phyloP scores from a whole-genome alignment of 2,888 invertebrate genomes.

The Acanthopleura granulata region DNA sequence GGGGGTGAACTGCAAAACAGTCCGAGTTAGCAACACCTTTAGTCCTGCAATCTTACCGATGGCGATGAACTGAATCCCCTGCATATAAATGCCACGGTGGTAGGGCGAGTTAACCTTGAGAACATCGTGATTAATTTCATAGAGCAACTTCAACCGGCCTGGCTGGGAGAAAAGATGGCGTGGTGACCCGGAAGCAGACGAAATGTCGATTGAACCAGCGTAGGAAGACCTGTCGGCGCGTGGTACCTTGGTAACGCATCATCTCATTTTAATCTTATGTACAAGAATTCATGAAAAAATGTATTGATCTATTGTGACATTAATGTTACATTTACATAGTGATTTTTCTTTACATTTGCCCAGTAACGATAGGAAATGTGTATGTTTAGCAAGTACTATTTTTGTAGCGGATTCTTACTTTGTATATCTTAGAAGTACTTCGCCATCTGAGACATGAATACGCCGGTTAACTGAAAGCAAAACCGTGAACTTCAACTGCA shows the following conservation, averaged over 20 bases:
- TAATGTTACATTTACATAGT: neutral
- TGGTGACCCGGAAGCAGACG: constrained; percentile 7
- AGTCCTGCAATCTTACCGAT: neutral
- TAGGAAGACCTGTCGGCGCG: neutral
- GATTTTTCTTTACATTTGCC: neutral
- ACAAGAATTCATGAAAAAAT: neutral
- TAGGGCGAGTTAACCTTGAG: constrained; percentile 46
- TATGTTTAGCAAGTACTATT: neutral
- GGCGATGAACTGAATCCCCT: constrained; percentile 6
- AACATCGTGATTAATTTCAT: constrained; percentile 37
- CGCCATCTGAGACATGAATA: neutral
- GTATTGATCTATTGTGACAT: neutral
- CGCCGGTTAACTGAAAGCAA: too few species aligned
- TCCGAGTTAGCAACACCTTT: too few species aligned
- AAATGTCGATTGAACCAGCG: neutral
- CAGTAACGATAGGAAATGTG: neutral
- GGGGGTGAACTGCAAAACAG: too few species aligned
- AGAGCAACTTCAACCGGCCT: neutral
- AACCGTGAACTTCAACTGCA: too few species aligned
- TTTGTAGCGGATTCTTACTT: constrained; percentile 8
- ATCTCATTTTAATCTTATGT: neutral
- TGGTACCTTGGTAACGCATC: neutral
- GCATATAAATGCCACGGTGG: constrained; percentile 13
- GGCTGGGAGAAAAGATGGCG: neutral
- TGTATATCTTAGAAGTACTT: constrained; percentile 18